Percentiles rank a stretch among this genome's conserved stretches.
These are phyloP conservation scores for Drosophila subquinaria DNA, from an alignment of 2,888 invertebrate genomes.

Conservation along the genomic window DNA sequence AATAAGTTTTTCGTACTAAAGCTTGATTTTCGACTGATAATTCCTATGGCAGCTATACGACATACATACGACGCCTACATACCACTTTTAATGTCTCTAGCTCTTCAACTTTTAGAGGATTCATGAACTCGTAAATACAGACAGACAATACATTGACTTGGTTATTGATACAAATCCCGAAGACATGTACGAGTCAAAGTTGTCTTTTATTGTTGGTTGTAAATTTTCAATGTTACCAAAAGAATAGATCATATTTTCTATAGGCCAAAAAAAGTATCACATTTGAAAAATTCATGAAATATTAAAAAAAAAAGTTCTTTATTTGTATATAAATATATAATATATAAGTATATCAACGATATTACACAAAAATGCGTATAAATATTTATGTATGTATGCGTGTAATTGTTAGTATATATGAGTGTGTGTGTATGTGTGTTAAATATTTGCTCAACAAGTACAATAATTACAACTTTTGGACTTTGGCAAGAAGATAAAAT, in stretches of 20 bases:
- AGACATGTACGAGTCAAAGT: too few relatives aligned
- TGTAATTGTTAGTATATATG: constrained; percentile 10
- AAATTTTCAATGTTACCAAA: not conserved
- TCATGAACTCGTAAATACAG: too few relatives aligned
- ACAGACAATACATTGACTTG: too few relatives aligned
- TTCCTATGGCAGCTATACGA: too few relatives aligned
- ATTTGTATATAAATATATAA: constrained; percentile 49
- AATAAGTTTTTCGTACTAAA: too few relatives aligned
- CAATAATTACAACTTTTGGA: constrained; percentile 3
- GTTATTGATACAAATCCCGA: too few relatives aligned
- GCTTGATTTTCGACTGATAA: too few relatives aligned
- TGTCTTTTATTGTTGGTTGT: too few relatives aligned
- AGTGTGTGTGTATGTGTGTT: constrained; percentile 15
- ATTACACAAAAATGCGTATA: constrained; percentile 64
- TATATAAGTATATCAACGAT: constrained; percentile 49
- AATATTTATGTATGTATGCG: constrained; percentile 40
- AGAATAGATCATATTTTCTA: not conserved
- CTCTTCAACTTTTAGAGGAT: too few relatives aligned
- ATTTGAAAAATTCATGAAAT: not conserved
- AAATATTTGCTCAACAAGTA: constrained; percentile 16
- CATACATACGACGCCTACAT: too few relatives aligned
- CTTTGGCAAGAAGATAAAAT: constrained; percentile 15
- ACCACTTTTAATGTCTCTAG: too few relatives aligned
- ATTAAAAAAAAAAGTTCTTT: constrained; percentile 34
- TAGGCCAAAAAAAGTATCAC: not conserved